phyloP scores from a whole-genome alignment of 2,888 invertebrate genomes.

The Vanessa cardui region DNA sequence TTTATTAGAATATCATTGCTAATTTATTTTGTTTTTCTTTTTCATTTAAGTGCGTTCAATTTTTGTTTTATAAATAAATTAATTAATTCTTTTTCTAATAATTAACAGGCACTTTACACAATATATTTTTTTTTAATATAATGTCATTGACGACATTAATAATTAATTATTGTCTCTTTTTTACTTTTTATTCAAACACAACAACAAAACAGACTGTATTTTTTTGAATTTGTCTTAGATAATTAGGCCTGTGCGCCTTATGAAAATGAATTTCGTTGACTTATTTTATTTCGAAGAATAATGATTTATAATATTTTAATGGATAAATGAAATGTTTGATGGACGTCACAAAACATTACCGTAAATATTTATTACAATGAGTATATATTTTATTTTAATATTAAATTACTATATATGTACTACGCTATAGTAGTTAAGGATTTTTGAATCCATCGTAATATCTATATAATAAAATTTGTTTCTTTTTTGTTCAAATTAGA shows the following conservation, averaged over 20 bases:
- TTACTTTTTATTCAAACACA: not conserved
- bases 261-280: not conserved
- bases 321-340: slow-evolving; percentile 38
- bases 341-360: slow-evolving; percentile 23
- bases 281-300: slow-evolving; percentile 16
- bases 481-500: too few relatives aligned
- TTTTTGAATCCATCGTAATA: too few relatives aligned
- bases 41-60: too few relatives aligned
- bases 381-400: not conserved
- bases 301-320: slow-evolving; percentile 16
- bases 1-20: too few relatives aligned
- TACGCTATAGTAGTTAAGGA: too few relatives aligned
- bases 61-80: too few relatives aligned
- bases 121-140: not conserved
- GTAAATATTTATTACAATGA: slow-evolving; percentile 18
- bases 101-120: too few relatives aligned
- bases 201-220: too few relatives aligned
- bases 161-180: not conserved
- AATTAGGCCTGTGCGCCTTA: not conserved
- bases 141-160: not conserved
- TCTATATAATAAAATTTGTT: too few relatives aligned
- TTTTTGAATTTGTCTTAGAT: too few relatives aligned
- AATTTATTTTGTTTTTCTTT: too few relatives aligned
- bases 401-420: not conserved
- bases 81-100: too few relatives aligned